Conservation (phyloP, 2,113 vertebrate species). For the Struthio camelus region DNA sequence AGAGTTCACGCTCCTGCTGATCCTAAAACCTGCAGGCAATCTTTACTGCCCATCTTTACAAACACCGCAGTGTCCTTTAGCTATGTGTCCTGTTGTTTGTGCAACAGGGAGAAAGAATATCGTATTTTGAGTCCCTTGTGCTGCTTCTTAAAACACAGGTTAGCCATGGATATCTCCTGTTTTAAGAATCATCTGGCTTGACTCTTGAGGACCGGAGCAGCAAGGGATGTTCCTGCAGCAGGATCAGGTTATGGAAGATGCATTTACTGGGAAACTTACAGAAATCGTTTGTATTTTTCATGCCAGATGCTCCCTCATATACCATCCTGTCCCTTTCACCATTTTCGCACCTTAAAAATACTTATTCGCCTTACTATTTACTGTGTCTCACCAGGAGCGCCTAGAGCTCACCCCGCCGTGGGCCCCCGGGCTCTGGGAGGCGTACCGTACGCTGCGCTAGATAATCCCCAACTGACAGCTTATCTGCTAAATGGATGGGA, state of each 20-base stretch:
- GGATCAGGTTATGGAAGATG: not conserved
- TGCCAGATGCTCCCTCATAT: rapidly evolving
- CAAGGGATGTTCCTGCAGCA: rapidly evolving
- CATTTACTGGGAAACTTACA: not conserved
- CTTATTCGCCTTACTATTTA: not conserved
- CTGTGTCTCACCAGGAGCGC: not conserved
- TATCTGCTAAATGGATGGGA: not conserved
- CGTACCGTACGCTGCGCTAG: rapidly evolving
- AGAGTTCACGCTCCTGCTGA: rapidly evolving
- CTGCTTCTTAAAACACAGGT: not conserved
- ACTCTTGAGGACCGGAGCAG: rapidly evolving
- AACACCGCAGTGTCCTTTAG: rapidly evolving
- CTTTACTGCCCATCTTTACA: rapidly evolving
- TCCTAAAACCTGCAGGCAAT: rapidly evolving
- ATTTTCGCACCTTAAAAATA: not conserved
- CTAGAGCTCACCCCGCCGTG: not conserved
- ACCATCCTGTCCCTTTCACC: too few relatives aligned
- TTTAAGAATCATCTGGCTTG: not conserved
- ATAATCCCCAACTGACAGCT: not conserved
- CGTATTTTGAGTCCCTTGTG: too few relatives aligned
- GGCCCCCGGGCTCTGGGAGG: not conserved
- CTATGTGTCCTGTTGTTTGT: rapidly evolving
- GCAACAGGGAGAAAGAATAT: not conserved
- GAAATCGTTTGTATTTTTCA: rapidly evolving
- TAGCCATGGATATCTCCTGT: not conserved